Evolutionary conservation across 64 coral and sea anemone species (phyloP).

Genomic region (Pocillopora verrucosa): DNA sequence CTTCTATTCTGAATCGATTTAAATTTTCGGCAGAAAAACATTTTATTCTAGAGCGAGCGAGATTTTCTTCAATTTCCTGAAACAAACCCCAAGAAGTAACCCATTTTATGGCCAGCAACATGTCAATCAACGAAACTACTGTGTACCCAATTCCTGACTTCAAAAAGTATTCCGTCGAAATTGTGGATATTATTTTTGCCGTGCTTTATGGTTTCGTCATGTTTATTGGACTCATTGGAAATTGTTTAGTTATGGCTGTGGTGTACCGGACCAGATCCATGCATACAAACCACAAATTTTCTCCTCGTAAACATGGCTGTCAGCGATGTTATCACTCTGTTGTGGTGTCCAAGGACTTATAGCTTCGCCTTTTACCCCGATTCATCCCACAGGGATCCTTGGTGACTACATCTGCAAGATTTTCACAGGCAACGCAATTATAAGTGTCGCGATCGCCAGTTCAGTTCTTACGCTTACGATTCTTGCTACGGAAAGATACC

Average conservation of each 20-base stretch:
- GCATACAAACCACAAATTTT: constrained; percentile 74
- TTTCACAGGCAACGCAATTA: constrained; percentile 72
- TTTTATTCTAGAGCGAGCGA: background rate
- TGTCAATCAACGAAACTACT: background rate
- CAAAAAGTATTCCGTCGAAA: constrained; percentile 23
- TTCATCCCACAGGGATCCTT: constrained; percentile 51
- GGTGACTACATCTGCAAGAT: constrained; percentile 75
- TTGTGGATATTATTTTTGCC: constrained; percentile 61
- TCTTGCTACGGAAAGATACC: constrained; percentile 66
- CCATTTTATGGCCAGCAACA: background rate
- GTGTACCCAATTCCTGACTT: background rate
- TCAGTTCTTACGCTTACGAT: constrained; percentile 60
- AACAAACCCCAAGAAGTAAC: background rate
- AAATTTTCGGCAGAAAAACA: too few relatives aligned
- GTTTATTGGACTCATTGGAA: constrained; percentile 33
- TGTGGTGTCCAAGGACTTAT: constrained; percentile 77
- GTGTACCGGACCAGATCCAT: constrained; percentile 50
- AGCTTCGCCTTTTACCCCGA: constrained; percentile 29
- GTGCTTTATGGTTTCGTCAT: constrained; percentile 41
- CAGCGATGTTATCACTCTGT: constrained; percentile 56
- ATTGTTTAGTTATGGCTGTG: constrained; percentile 60
- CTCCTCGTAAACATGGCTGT: constrained; percentile 73
- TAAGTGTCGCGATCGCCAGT: constrained; percentile 51
- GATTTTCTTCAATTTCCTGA: background rate
- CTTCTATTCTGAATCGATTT: background rate